Evolutionary conservation across 2,797 vertebrate species (phyloP).

Genomic region (Fringilla coelebs): DNA sequence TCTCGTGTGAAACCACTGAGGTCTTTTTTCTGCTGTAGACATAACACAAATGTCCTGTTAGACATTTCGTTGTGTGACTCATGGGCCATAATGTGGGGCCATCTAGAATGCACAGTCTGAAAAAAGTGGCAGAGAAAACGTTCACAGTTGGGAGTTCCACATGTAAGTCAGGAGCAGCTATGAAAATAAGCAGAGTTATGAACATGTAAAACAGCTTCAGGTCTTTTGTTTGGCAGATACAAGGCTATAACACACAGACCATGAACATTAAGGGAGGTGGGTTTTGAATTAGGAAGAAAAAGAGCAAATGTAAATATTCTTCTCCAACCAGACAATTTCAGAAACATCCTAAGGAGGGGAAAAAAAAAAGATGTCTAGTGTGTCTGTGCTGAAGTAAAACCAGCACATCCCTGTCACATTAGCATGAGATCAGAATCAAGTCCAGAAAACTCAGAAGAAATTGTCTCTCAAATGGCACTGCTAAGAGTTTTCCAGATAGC

Average conservation of each 20-base stretch:
- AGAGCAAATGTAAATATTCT: neutral
- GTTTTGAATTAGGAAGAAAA: neutral
- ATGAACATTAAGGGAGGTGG: neutral
- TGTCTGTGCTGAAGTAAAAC: neutral
- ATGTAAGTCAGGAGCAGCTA: neutral
- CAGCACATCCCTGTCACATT: neutral
- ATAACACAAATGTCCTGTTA: constrained; percentile 49
- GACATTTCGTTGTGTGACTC: neutral
- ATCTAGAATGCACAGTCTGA: constrained; percentile 4
- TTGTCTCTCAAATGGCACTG: neutral
- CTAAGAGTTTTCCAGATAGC: neutral
- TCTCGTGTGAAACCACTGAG: constrained; percentile 31
- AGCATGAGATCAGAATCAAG: neutral
- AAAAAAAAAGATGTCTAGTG: neutral
- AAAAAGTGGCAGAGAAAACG: neutral
- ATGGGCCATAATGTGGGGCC: neutral
- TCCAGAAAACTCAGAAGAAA: constrained; percentile 21
- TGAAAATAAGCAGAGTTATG: neutral
- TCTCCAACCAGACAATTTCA: neutral
- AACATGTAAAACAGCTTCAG: neutral
- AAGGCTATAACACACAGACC: neutral
- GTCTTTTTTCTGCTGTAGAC: constrained; percentile 25
- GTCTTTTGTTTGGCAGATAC: neutral
- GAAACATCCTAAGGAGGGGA: neutral
- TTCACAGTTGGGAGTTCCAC: neutral